Evolutionary conservation across 2,797 vertebrate species (phyloP), one percentile per base, ranked within the genome.

Genomic region (Pelobates cultripes): DNA sequence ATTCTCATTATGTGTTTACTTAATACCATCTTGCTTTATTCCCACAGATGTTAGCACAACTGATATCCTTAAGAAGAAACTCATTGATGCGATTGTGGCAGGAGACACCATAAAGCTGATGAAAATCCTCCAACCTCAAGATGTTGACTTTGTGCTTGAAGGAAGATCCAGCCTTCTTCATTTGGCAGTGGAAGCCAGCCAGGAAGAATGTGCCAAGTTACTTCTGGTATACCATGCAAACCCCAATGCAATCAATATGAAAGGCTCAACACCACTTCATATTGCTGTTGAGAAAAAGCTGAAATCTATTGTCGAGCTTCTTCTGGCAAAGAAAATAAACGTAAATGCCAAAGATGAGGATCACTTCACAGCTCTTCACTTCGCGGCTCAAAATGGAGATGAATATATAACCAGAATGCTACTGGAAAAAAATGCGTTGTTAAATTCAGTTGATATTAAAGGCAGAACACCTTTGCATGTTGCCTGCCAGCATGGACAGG

Each of bases 81-180:
- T 99, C 4, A 95, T 95, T 0, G 98, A 99, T 0, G 97, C 97
- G 72, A 95, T 99, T 79, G 82, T 94, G 71, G 96, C 87, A 0
- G 97, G 96, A 88, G 98, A 99, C 88, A 97, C 94, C 0, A 92
- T 94, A 85, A 97, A 96, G 89, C 90, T 99, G 81, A 98, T 99
- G 97, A 99, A 99, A 94, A 96, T 99, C 87, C 94, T 99, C 44
- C 97, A 99, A 91, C 98, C 98, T 40, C 97, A 99, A 89, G 98
- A 99, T 14, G 97, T 98, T 3, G 97, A 99, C 85, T 92, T 99
- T 77, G 91, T 93, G 5, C 91, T 99, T 3, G 98, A 99, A 0
- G 95, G 96, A 3, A 94, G 95, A 0, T 93, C 90, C 77, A 95
- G 95, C 77, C 94, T 99, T 47, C 93, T 99, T 75, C 98, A 99